Percentiles rank a stretch among this genome's conserved stretches.
phyloP scores from a whole-genome alignment of 2,113 vertebrate species.

The Brachypodius melanocephalos region DNA sequence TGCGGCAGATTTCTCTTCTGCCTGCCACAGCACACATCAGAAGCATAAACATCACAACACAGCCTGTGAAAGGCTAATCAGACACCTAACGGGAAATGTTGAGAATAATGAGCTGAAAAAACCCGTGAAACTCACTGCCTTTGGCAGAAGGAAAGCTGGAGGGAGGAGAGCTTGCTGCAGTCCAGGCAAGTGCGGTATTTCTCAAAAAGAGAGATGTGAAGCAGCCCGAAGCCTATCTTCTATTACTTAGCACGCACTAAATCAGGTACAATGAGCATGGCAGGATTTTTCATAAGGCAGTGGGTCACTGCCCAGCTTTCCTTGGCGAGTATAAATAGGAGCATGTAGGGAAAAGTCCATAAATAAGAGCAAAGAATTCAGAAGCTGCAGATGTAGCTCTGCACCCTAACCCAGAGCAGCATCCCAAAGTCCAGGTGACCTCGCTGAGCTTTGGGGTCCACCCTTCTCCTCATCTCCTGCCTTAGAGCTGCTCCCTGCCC shows the following conservation, averaged over 20 bases:
- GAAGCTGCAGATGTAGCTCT: not conserved
- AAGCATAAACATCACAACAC: not conserved
- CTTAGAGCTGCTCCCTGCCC: not conserved
- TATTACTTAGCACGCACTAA: not conserved
- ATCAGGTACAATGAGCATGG: not conserved
- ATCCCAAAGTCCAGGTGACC: fast-evolving
- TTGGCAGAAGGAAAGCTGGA: not conserved
- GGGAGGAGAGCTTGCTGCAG: not conserved
- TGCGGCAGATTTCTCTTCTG: not conserved
- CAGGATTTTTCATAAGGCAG: not conserved
- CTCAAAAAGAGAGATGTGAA: not conserved
- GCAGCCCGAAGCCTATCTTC: not conserved
- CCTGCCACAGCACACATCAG: not conserved
- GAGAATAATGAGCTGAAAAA: slow-evolving; percentile 16
- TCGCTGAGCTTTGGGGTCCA: not conserved
- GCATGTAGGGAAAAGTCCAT: fast-evolving
- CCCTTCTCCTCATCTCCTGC: not conserved
- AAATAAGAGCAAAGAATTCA: not conserved
- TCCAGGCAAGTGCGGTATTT: not conserved
- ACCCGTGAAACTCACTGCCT: not conserved
- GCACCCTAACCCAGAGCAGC: not conserved
- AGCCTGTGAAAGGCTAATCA: not conserved
- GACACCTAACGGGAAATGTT: not conserved
- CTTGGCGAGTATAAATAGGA: not conserved
- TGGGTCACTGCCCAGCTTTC: not conserved